These are phyloP conservation scores for Amniataba percoides DNA, from an alignment of 2,797 vertebrate genomes.

Conservation along the genomic window DNA sequence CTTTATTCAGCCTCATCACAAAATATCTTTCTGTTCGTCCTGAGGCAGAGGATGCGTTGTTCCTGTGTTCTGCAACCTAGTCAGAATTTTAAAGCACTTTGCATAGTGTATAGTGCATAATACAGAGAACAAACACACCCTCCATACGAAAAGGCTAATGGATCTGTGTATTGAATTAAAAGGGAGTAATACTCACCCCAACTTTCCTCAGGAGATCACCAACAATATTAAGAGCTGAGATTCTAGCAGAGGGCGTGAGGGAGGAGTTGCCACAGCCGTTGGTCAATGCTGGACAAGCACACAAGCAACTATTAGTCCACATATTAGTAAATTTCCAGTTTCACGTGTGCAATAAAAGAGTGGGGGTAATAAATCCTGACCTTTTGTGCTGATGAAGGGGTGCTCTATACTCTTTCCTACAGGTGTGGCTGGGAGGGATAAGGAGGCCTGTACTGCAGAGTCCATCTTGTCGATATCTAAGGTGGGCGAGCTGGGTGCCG, in stretches of 20 bases:
- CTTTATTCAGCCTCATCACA: slow-evolving; percentile 2
- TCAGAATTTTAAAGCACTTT: not conserved
- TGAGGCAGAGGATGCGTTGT: not conserved
- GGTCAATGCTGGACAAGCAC: slow-evolving; percentile 85
- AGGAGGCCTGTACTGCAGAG: slow-evolving; percentile 93
- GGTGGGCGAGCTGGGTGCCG: slow-evolving; percentile 96
- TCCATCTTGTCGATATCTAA: slow-evolving; percentile 94
- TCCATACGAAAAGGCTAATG: not conserved
- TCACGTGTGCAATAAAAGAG: not conserved
- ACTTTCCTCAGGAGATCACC: slow-evolving; percentile 98
- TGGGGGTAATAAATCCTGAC: slow-evolving; percentile 70
- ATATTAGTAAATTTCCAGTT: not conserved
- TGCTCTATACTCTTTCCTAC: slow-evolving; percentile 92
- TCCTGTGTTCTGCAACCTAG: not conserved
- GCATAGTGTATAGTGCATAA: not conserved
- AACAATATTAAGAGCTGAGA: slow-evolving; percentile 98
- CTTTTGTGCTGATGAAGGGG: slow-evolving; percentile 92
- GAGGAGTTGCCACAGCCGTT: slow-evolving; percentile 93
- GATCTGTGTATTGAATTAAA: no score
- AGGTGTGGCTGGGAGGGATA: slow-evolving; percentile 96
- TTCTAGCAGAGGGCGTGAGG: slow-evolving; percentile 95
- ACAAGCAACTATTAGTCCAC: slow-evolving; percentile 19
- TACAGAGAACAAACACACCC: not conserved
- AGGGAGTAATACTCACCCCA: slow-evolving; percentile 87
- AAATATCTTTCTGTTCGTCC: not conserved